Evolutionary conservation across 1,140 invertebrate genomes (phyloP), one percentile per base, ranked within the genome.

Genomic region (Bombus confusus): DNA sequence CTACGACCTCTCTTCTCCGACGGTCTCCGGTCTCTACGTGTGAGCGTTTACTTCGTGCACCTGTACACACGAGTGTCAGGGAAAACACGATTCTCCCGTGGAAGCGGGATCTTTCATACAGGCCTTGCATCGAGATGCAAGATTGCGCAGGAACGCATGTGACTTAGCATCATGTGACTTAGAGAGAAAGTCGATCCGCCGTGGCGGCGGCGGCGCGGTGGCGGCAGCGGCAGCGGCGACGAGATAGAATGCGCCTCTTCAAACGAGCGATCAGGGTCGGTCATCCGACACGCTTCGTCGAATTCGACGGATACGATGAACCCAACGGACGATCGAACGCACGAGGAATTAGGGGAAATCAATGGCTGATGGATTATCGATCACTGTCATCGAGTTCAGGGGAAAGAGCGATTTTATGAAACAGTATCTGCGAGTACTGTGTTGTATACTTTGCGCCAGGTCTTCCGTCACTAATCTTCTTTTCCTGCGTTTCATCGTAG

Each of bases 121-220:
- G 41, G 73, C 37, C 75, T 59, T 83, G 80, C 87, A 81, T 84
- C 85, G 52, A 79, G 89, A 88, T 87, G 81, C 81, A 82, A 74
- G 86, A 88, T 91, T 92, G 91, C 91, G 87, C 91, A 91, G 91
- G 57, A 91, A 81, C 83, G 87, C 91, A 86, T 86, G 86, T 82
- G 91, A 91, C 89, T 90, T 79, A 84, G 87, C 88, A 34, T 62
- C 75, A 62, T 78, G 75, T 64, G 75, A 78, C 59, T 78, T 41
- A 34, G 91, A 88, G 91, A 92, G 75, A 78, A 92, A 92, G 91
- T 92, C 87, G 91, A 92, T 88, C 77, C 83, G 73, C 86, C 81
- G 64, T 10, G 25, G 10, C 47, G 73, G 47, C 47, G 47, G 47
- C 47, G 47, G 10, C 28, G 59, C 13, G 59, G 31, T 5, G 34